Conservation (phyloP, 2,888 invertebrate species). For the Trichogramma dendrolimi region DNA sequence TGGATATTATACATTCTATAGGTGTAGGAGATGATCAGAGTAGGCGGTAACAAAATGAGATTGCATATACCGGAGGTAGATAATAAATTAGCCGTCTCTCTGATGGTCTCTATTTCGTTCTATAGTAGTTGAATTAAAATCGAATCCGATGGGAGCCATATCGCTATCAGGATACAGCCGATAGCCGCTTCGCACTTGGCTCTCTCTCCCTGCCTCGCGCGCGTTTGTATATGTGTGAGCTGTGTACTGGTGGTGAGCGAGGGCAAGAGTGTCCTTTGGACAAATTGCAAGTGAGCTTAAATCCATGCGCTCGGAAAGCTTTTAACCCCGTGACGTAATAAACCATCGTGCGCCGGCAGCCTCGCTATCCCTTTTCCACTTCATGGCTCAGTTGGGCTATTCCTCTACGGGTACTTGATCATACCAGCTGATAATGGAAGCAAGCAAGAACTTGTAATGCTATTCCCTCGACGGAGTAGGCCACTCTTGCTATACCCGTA, state of each 20-base stretch:
- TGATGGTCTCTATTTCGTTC: no score
- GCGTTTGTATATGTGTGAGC: no score
- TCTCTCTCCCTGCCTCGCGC: no score
- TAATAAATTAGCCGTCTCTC: no score
- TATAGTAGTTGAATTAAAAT: slow-evolving; percentile 19
- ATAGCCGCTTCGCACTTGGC: no score
- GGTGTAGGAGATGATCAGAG: no score
- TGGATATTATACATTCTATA: no score
- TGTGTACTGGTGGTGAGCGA: not conserved
- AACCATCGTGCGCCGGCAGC: not conserved
- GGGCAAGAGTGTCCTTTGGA: slow-evolving; percentile 18
- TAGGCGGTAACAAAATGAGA: no score
- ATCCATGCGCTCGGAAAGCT: slow-evolving; percentile 31
- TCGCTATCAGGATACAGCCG: not conserved
- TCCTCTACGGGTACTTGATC: slow-evolving; percentile 12
- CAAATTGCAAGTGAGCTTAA: slow-evolving; percentile 29
- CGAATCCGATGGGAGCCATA: slow-evolving; percentile 21
- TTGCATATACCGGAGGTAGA: no score
- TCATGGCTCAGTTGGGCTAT: not conserved
- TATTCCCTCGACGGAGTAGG: no score
- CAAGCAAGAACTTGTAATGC: not conserved
- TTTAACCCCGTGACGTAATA: slow-evolving; percentile 14
- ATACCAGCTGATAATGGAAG: slow-evolving; percentile 23
- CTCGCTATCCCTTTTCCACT: no score
- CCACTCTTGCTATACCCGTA: no score